phyloP scores from a whole-genome alignment of 2,888 invertebrate genomes.

The Protophormia terraenovae region DNA sequence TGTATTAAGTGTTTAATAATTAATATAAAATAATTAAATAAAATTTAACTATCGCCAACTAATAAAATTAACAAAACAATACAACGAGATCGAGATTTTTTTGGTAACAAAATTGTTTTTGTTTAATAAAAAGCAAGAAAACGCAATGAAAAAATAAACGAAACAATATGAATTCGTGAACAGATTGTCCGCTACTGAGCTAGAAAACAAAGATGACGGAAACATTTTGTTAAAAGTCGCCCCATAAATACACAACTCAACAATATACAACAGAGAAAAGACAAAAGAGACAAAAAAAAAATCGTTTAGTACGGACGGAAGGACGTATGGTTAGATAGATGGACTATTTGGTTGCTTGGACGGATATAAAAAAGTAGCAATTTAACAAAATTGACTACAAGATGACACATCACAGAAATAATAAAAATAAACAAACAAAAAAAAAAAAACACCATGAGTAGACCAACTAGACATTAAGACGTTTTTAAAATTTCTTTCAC shows the following conservation, averaged over 20 bases:
- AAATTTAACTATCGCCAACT: conserved; percentile 10
- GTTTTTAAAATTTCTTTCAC: conserved; percentile 43
- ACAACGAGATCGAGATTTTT: conserved; percentile 33
- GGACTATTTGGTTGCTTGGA: conserved; percentile 1
- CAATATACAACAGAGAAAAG: conserved; percentile 12
- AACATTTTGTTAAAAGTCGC: conserved; percentile 59
- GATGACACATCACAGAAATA: conserved; percentile 46
- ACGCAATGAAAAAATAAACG: conserved; percentile 41
- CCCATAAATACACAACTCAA: conserved; percentile 24
- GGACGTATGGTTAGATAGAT: conserved; percentile 3
- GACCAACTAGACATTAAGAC: conserved; percentile 60
- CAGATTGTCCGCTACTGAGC: conserved; percentile 63
- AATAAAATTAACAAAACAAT: background rate
- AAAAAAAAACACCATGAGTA: conserved; percentile 8
- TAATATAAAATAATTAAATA: background rate
- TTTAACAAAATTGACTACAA: conserved; percentile 50
- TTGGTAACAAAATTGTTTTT: background rate
- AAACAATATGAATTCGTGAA: conserved; percentile 63
- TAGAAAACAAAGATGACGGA: conserved; percentile 64
- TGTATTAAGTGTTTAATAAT: background rate
- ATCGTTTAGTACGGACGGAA: background rate
- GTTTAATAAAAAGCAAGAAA: conserved; percentile 26
- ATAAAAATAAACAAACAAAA: background rate
- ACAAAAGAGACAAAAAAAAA: conserved; percentile 12
- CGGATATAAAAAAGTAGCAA: conserved; percentile 38